Base-by-base conservation (phyloP, 2,113 vertebrate species). In the Petromus typicus region DNA sequence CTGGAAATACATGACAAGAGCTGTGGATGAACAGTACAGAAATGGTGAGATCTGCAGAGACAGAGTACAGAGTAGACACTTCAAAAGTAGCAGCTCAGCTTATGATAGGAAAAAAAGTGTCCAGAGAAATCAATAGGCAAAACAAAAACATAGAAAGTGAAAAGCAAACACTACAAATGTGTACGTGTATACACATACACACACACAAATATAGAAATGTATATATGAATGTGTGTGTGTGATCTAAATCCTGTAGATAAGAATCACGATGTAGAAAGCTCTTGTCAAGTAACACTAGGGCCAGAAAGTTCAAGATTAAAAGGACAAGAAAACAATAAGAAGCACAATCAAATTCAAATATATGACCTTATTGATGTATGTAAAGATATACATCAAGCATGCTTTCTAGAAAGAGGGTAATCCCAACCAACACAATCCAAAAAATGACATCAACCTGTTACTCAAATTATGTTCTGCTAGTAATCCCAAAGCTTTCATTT, bases 311-410 rank as follows among this genome's bases (percentile, higher is more conserved):
- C n/a, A 75, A 20, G 45, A 80, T 22, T 27, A 11, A 25, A 93
- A 73, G 11, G 63, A 90, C 57, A 86, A 66, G 20, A 93, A 94
- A 94, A 43, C 14, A 91, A 3, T 57, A 88, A 73, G 34, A 75
- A 93, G 89, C 45, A 34, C 40, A 34, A 30, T 34, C 27, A 34
- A 27, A 16, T 25, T 37, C 4, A 57, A 56, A 27, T 27, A 57
- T 80, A 37, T 2, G 3, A 8, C 30, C n/a, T 82, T 66, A 63
- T 10, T 4, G 10, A 48, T 71, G 3, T 32, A 57, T 57, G 34
- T 59, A 37, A 88, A 92, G 93, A 59, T 59, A 54, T 11, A 64
- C 17, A 89, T 89, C 54, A 91, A 64, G 81, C 11, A 54, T 63
- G 14, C 7, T 73, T 75, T 56, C 73, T 8, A 66, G 25, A 76